Conservation (phyloP, 2,888 invertebrate genomes). For the Xanthorhoe designata region DNA sequence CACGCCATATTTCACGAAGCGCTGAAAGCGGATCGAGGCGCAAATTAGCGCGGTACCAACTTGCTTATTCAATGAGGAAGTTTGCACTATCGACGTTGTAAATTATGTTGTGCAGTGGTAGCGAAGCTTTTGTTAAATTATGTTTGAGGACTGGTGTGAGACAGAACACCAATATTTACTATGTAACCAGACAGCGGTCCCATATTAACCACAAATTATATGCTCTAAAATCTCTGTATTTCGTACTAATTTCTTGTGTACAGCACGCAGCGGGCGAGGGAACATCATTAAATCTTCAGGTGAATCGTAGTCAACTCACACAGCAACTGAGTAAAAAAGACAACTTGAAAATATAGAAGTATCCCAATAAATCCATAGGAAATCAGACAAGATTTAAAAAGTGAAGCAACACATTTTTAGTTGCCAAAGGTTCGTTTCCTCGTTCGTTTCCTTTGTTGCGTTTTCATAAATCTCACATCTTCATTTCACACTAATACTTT, state of each 20-base stretch:
- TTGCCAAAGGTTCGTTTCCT: no score
- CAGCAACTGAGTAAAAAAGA: no score
- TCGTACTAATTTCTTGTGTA: neutral
- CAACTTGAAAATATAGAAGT: no score
- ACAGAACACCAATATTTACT: neutral
- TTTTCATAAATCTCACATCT: no score
- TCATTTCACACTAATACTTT: no score
- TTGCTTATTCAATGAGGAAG: conserved; percentile 24
- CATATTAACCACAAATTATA: neutral
- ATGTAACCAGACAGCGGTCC: neutral
- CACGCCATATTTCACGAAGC: conserved; percentile 2
- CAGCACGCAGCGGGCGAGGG: neutral
- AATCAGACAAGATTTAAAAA: no score
- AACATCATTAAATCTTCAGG: no score
- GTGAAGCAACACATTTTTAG: no score
- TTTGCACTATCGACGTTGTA: conserved; percentile 17
- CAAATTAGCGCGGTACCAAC: conserved; percentile 21
- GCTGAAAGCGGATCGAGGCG: conserved; percentile 10
- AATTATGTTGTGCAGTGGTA: conserved; percentile 3
- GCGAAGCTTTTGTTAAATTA: conserved; percentile 7
- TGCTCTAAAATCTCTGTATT: neutral
- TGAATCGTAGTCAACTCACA: no score
- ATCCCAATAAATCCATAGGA: no score
- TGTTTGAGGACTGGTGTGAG: neutral
- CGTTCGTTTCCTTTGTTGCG: no score